Evolutionary conservation across 2,113 vertebrate genomes (phyloP).

Genomic region (Cryptotis parvus): DNA sequence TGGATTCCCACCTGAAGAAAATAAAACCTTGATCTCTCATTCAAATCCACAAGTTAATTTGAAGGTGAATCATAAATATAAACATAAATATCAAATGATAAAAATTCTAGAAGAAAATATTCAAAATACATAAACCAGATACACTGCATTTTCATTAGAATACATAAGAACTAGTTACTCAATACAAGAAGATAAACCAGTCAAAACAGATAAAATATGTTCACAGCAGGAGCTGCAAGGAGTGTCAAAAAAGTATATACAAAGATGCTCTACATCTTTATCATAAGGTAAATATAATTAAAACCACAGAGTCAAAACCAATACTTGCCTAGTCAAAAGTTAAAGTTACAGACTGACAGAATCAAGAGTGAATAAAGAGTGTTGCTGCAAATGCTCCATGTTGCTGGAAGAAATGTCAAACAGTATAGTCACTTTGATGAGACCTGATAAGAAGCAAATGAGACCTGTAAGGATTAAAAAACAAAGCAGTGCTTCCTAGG

Average conservation of each 20-base stretch:
- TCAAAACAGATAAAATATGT: slow-evolving; percentile 31
- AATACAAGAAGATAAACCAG: slow-evolving; percentile 21
- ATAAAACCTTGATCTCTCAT: neutral
- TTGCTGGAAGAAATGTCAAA: neutral
- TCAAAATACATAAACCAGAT: neutral
- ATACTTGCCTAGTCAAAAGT: neutral
- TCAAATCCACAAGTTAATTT: too few species aligned
- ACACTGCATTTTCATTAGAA: neutral
- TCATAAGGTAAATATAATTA: neutral
- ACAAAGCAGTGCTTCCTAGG: neutral
- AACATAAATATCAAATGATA: neutral
- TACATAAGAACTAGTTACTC: slow-evolving; percentile 15
- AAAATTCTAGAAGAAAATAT: slow-evolving; percentile 26
- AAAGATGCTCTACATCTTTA: neutral
- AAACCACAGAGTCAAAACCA: neutral
- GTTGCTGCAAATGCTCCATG: neutral
- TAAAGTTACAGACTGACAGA: slow-evolving; percentile 7
- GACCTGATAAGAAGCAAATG: neutral
- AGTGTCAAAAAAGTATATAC: neutral
- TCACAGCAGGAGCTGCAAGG: neutral
- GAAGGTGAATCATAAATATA: too few species aligned
- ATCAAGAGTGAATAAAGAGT: neutral
- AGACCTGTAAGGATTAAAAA: neutral
- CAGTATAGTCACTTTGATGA: neutral
- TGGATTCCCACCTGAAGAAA: neutral